These are phyloP conservation scores for Plemyria rubiginata DNA, from an alignment of 2,888 invertebrate genomes.

Conservation along the genomic window DNA sequence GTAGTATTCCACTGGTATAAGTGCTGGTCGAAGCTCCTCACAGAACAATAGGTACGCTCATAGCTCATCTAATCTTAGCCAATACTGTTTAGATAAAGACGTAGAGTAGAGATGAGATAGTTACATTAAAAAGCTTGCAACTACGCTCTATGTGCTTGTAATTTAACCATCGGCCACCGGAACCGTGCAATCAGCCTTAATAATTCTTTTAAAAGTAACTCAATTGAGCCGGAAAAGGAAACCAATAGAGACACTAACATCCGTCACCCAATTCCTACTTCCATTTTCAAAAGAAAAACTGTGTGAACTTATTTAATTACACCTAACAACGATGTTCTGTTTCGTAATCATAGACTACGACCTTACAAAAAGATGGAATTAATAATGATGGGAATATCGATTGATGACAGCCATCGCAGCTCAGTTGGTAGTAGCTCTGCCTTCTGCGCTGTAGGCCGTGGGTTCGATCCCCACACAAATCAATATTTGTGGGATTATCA, in stretches of 20 bases:
- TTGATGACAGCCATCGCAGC: background rate
- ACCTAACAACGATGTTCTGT: background rate
- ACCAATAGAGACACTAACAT: slow-evolving; percentile 26
- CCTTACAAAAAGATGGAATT: slow-evolving; percentile 4
- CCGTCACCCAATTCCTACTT: slow-evolving; percentile 33
- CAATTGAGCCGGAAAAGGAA: slow-evolving; percentile 32
- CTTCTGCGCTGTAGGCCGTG: too few relatives aligned
- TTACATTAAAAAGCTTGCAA: background rate
- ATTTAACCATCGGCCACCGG: slow-evolving; percentile 11
- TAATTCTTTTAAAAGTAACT: slow-evolving; percentile 22
- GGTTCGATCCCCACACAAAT: too few relatives aligned
- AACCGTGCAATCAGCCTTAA: slow-evolving; percentile 5
- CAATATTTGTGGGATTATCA: background rate
- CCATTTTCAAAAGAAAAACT: slow-evolving; percentile 26
- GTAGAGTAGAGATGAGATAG: background rate
- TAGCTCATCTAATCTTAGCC: too few relatives aligned
- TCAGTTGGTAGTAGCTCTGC: too few relatives aligned
- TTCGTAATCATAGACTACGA: slow-evolving; percentile 12
- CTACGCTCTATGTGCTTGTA: background rate
- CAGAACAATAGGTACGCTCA: too few relatives aligned
- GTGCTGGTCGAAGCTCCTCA: too few relatives aligned
- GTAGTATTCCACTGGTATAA: too few relatives aligned
- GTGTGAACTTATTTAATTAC: slow-evolving; percentile 19
- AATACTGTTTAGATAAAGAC: too few relatives aligned
- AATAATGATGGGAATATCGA: slow-evolving; percentile 9